phyloP scores from a whole-genome alignment of 1,140 invertebrate species.

The Vanessa tameamea region DNA sequence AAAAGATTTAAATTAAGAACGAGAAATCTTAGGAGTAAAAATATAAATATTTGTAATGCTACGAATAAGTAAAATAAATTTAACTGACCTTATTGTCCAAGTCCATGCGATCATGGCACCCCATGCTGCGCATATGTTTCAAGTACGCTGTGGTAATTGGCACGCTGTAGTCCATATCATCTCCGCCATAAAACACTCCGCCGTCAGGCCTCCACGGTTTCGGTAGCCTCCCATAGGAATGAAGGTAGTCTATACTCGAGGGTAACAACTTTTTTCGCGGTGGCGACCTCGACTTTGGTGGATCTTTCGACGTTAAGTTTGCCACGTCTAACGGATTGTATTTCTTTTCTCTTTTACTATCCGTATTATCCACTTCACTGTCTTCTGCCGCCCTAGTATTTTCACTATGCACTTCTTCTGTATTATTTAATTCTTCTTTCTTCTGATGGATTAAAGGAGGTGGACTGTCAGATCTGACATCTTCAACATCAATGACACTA shows the following conservation, averaged over 20 bases:
- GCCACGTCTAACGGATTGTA: slow-evolving; percentile 86
- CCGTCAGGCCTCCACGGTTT: slow-evolving; percentile 80
- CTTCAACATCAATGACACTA: slow-evolving; percentile 73
- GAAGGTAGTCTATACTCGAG: slow-evolving; percentile 51
- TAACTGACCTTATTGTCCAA: slow-evolving; percentile 81
- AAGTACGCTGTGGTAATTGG: slow-evolving; percentile 93
- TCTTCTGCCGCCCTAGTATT: slow-evolving; percentile 59
- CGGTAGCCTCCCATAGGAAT: slow-evolving; percentile 59
- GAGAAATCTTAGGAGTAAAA: no score
- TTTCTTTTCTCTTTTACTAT: slow-evolving; percentile 76
- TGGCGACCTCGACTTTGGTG: slow-evolving; percentile 77
- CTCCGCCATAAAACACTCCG: slow-evolving; percentile 64
- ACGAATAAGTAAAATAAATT: background rate
- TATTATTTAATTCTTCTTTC: slow-evolving; percentile 46
- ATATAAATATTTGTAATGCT: no score
- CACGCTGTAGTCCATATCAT: slow-evolving; percentile 88
- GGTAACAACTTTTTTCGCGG: slow-evolving; percentile 72
- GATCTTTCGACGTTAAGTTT: slow-evolving; percentile 85
- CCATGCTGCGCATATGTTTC: slow-evolving; percentile 88
- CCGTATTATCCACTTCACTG: slow-evolving; percentile 58
- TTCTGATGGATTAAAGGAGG: slow-evolving; percentile 38
- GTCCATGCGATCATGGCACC: slow-evolving; percentile 82
- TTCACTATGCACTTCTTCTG: slow-evolving; percentile 64
- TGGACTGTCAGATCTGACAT: slow-evolving; percentile 66
- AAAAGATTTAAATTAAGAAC: no score